These are phyloP conservation scores for Scaeva pyrastri DNA, from an alignment of 2,888 invertebrate genomes.

Conservation along the genomic window DNA sequence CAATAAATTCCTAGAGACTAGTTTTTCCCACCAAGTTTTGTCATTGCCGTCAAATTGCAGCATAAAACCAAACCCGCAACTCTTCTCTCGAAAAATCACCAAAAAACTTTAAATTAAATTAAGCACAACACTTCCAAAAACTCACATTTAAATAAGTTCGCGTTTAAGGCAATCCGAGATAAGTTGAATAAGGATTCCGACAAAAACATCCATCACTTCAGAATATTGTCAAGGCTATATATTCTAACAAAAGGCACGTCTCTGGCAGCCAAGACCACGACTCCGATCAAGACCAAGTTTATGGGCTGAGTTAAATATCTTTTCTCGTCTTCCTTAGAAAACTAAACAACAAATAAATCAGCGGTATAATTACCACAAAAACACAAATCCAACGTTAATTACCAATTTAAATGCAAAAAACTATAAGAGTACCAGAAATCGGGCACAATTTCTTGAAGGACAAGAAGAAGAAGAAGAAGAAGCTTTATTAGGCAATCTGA, in stretches of 20 bases:
- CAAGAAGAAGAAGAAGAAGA: too few relatives aligned
- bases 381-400: slow-evolving; percentile 71
- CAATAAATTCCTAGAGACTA: too few relatives aligned
- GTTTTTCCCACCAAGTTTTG: too few relatives aligned
- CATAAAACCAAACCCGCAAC: too few relatives aligned
- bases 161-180: neutral
- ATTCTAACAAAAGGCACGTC: neutral
- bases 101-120: slow-evolving; percentile 1
- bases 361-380: slow-evolving; percentile 68
- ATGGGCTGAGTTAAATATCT: slow-evolving; percentile 10
- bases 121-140: neutral
- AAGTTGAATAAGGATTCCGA: too few relatives aligned
- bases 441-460: slow-evolving; percentile 54
- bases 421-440: slow-evolving; percentile 65
- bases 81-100: neutral
- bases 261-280: neutral
- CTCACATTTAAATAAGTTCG: slow-evolving; percentile 14
- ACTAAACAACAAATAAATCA: slow-evolving; percentile 62
- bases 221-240: slow-evolving; percentile 32
- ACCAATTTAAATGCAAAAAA: slow-evolving; percentile 74
- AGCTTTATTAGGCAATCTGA: slow-evolving; percentile 69
- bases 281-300: neutral
- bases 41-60: too few relatives aligned
- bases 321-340: neutral
- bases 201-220: slow-evolving; percentile 58